phyloP scores from a whole-genome alignment of 2,888 invertebrate genomes.

The Hybos culiciformis region DNA sequence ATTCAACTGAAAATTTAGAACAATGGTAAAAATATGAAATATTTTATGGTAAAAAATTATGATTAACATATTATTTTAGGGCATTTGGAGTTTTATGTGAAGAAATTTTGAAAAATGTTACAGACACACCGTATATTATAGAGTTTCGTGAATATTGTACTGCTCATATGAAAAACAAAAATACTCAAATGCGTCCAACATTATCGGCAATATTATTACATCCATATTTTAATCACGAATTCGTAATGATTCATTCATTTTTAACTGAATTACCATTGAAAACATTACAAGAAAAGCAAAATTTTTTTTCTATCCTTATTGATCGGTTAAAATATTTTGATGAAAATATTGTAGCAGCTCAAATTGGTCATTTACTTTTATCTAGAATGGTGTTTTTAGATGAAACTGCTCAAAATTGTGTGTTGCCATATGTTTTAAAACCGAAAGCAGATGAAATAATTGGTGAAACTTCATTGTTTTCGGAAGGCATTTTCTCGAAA shows the following conservation, averaged over 20 bases:
- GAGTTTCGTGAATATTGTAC: conserved; percentile 59
- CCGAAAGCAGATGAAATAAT: conserved; percentile 40
- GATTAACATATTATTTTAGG: no score
- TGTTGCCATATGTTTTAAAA: conserved; percentile 34
- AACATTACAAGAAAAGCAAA: conserved; percentile 55
- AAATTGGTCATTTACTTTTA: conserved; percentile 61
- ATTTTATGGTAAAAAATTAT: no score
- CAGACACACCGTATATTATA: conserved; percentile 50
- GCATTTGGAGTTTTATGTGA: conserved; percentile 62
- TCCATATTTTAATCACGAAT: conserved; percentile 72
- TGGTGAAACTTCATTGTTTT: conserved; percentile 46
- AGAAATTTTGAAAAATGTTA: conserved; percentile 45
- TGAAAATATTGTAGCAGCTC: conserved; percentile 67
- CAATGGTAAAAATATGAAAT: no score
- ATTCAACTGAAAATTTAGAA: conserved; percentile 47
- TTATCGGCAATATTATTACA: conserved; percentile 53
- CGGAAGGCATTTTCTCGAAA: conserved; percentile 51
- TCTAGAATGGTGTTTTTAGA: conserved; percentile 78
- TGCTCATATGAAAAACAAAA: conserved; percentile 50
- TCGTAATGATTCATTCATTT: conserved; percentile 70
- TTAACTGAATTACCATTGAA: conserved; percentile 71
- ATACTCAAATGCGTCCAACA: conserved; percentile 50
- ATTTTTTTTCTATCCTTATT: conserved; percentile 62
- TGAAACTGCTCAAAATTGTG: conserved; percentile 51
- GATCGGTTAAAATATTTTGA: conserved; percentile 57